Base-by-base conservation (phyloP, 1,140 invertebrate species). In the Drosophila repletoides region DNA sequence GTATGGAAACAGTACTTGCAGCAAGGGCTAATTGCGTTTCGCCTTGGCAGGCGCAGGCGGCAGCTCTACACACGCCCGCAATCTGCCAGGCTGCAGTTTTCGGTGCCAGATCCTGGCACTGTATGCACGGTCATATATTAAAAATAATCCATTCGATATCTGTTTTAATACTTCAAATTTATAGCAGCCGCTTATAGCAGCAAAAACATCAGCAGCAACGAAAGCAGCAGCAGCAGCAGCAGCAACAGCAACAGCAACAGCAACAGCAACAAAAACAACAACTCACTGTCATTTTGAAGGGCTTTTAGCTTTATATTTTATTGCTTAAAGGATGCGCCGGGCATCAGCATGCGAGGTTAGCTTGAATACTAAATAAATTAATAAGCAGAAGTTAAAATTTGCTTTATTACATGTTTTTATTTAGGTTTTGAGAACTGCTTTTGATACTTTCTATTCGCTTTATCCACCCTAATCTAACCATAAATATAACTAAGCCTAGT, bases 151-250 rank as follows among this genome's bases (percentile, higher is more conserved):
- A 83, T 84, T 84, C 79, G 70, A 83, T 84, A 83, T 77, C 61
- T 84, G 70, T 83, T 77, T 83, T 83, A 83, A 84, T 83, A 83
- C 79, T 76, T 76, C 55, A 83, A 83, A 83, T 83, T 83, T 83
- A 83, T 83, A 73, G 69, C 77, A 77, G 65, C 34, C 64, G 59
- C 59, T 61, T 55, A 67, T 58, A 52, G 64, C 43, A 49, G 36
- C 41, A 58, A 34, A 31, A 49, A 36, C 38, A 55, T 29, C 43
- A 69, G 61, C 46, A 61, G 40, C 12, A 74, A 48, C 51, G 52
- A 12, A 34, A 43, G 41, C 49, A 49, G 28, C 31, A 65, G 12
- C 36, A 75, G 9, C 53, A 19, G 41, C 45, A 70, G 55, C 51
- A 46, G 19, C 40, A 56, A 38, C 51, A 41, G 22, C 29, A 43